Base-by-base conservation (phyloP, 2,113 vertebrate genomes). In the Herpailurus yagouaroundi region DNA sequence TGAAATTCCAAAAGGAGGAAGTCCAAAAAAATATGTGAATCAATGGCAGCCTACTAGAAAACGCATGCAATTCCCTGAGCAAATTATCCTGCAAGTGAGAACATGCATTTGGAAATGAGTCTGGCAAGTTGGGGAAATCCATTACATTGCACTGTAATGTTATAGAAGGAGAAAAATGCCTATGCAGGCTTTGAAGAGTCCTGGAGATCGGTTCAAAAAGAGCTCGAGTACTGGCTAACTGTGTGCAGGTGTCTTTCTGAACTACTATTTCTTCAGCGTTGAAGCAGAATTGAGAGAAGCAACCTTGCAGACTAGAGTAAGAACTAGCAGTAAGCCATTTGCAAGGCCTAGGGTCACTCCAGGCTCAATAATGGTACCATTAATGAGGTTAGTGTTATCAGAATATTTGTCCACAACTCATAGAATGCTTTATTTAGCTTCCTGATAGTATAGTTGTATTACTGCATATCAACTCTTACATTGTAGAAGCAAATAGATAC, bases 31-130 rank as follows among this genome's bases (percentile, higher is more conserved):
- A 4, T 45, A 60, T 7, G 11, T 83, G 68, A 79, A n/a, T 68
- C 18, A 60, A 27, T 89, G 31, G 31, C 69, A 88, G 81, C 76
- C 9, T 19, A 52, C 69, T 90, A 60, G 92, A 88, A 76, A 93
- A 74, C 69, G 18, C 45, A 55, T 74, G 64, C 27, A 63, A 88
- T 92, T 94, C 84, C 74, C 80, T 31, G 12, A 97, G 41, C 57
- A 84, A 63, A 71, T 88, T 76, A 48, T 87, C 74, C 81, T 94
- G 76, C 88, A 52, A 92, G 69, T 80, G 71, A 93, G 91, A 96
- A 91, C 55, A 84, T 77, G 41, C 15, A 4, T 93, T 95, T 95
- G 80, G 36, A 29, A 50, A 19, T 60, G 80, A 74, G 81, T 87
- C 63, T 76, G 23, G 27, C 63, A 2, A 36, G 1, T 7, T 19